A percentile compares a stretch with the other conserved stretches of the same genome.
Evolutionary conservation across 2,888 invertebrate genomes (phyloP).

Genomic region (Gymnocheta viridis): DNA sequence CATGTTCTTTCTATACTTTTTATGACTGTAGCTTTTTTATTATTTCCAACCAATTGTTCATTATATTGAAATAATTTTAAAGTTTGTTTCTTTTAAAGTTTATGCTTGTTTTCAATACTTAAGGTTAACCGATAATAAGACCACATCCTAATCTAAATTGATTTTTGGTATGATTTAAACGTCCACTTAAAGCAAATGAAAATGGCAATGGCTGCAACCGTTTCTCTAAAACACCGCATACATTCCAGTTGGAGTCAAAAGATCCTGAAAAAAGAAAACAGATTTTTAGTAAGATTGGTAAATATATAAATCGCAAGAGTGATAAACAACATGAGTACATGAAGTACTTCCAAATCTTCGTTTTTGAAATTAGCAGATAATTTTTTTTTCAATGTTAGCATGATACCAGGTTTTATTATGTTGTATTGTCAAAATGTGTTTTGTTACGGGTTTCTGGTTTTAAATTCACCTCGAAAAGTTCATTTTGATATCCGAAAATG

Average conservation of each 20-base stretch:
- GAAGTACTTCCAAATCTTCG: too few relatives aligned
- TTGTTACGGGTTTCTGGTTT: too few relatives aligned
- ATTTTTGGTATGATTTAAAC: conserved; percentile 95
- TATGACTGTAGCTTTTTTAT: conserved; percentile 35
- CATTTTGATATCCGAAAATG: too few relatives aligned
- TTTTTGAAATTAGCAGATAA: too few relatives aligned
- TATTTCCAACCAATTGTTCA: conserved; percentile 57
- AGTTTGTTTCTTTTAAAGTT: conserved; percentile 40
- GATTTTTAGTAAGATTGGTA: background rate
- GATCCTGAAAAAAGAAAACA: conserved; percentile 86
- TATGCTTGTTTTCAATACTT: conserved; percentile 52
- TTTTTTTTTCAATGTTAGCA: too few relatives aligned
- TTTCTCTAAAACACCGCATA: conserved; percentile 96
- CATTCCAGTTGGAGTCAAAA: conserved; percentile 95
- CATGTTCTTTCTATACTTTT: conserved; percentile 27
- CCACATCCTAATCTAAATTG: conserved; percentile 97
- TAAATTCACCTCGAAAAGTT: too few relatives aligned
- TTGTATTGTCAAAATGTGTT: too few relatives aligned
- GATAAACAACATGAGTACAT: too few relatives aligned
- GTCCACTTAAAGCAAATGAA: conserved; percentile 94
- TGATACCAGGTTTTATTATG: too few relatives aligned
- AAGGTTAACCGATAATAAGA: conserved; percentile 92
- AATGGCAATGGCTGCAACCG: conserved; percentile 96
- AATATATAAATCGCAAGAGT: too few relatives aligned
- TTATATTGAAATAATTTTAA: conserved; percentile 42